Evolutionary conservation across 2,888 invertebrate genomes (phyloP), one percentile per base, ranked within the genome.

Genomic region (Cataglyphis albicans): DNA sequence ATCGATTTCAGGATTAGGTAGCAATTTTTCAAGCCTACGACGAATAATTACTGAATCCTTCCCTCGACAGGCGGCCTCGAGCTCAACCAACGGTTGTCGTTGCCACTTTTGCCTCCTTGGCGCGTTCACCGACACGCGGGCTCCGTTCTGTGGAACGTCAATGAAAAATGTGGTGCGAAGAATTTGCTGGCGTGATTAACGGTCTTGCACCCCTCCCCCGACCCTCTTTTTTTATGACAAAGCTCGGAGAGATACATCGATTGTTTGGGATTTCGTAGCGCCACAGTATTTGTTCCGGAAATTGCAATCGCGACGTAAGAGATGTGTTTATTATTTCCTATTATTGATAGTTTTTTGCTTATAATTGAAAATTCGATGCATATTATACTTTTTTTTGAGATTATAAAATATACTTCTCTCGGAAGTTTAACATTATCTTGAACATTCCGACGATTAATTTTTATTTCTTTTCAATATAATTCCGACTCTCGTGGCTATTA

Each of bases 21-120:
- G 93, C 94, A 94, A 94, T 94, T 94, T 94, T 94, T 94, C 94
- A 93, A 92, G 93, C 92, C 93, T 93, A 93, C 86, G 86, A 88
- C 92, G 92, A 93, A 93, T 93, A 93, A 94, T 94, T 94, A 93
- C 92, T 90, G 88, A 92, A 91, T 90, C 87, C 90, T 85, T 87
- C 86, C 84, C 73, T 85, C 88, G 85, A 82, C 67, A 68, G 76
- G 81, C 84, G 63, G 73, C 72, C 85, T 68, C 86, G 83, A 78
- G 85, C 84, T 86, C 80, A 83, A 81, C 76, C 86, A 64, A 82
- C 80, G 85, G 78, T 82, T 84, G 63, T 67, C 86, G 81, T 81
- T 84, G 59, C 74, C 75, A 82, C 81, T 65, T 74, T 83, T 78
- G 78, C 67, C 67, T 64, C 74, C 82, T 59, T 57, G 59, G 81